These are phyloP conservation scores for Pampusana beccarii DNA, from an alignment of 2,113 vertebrate species.

Conservation along the genomic window DNA sequence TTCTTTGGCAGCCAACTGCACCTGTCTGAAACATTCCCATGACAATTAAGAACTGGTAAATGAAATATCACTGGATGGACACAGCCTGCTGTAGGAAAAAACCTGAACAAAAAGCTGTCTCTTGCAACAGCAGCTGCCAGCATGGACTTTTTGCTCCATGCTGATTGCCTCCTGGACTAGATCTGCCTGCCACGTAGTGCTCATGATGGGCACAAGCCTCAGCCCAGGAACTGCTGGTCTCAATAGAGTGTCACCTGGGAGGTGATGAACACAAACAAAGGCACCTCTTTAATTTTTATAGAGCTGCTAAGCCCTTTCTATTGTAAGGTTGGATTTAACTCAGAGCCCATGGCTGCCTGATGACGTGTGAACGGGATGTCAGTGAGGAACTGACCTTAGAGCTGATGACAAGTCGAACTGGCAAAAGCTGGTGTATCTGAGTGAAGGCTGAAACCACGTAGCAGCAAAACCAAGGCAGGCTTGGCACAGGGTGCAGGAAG, in stretches of 20 bases:
- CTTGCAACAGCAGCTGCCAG: not conserved
- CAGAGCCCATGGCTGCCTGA: slow-evolving; percentile 6
- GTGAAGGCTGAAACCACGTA: not conserved
- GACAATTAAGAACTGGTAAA: not conserved
- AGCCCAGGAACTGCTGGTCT: slow-evolving; percentile 11
- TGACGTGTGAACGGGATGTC: slow-evolving; percentile 41
- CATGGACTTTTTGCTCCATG: not conserved
- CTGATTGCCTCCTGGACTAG: not conserved
- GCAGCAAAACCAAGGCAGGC: not conserved
- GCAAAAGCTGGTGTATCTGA: slow-evolving; percentile 10
- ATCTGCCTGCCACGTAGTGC: not conserved
- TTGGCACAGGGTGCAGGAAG: not conserved
- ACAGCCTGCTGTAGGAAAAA: not conserved
- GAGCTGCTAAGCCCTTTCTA: slow-evolving; percentile 36
- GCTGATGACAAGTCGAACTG: slow-evolving; percentile 52
- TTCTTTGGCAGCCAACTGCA: not conserved
- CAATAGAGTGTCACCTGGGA: not conserved
- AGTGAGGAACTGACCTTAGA: not conserved
- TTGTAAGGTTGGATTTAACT: slow-evolving; percentile 23
- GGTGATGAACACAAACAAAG: slow-evolving; percentile 33
- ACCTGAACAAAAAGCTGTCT: not conserved
- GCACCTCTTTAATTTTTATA: slow-evolving; percentile 32
- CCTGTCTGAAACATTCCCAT: not conserved
- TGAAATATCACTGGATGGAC: not conserved
- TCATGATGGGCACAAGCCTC: not conserved